Conservation (phyloP, 2,888 invertebrate species). For the Leptopterna dolabrata region DNA sequence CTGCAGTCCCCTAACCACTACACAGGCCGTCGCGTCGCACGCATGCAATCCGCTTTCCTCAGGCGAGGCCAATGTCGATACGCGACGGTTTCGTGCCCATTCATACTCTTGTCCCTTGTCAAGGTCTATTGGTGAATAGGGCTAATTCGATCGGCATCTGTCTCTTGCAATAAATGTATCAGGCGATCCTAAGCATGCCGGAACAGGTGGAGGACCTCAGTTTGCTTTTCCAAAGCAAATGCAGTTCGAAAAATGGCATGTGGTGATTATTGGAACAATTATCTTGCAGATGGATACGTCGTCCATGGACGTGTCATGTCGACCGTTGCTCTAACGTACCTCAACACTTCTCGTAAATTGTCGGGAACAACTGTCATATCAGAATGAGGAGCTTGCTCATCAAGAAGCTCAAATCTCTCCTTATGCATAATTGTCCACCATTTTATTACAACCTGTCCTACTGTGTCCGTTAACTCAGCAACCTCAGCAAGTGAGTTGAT, state of each 20-base stretch:
- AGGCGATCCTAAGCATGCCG: not conserved
- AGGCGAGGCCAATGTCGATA: not conserved
- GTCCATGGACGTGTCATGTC: no score
- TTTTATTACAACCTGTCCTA: no score
- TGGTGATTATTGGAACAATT: no score
- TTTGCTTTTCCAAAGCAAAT: not conserved
- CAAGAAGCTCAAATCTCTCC: no score
- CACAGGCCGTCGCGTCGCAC: not conserved
- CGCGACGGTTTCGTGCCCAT: not conserved
- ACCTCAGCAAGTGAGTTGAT: no score
- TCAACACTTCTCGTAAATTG: no score
- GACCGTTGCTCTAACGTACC: no score
- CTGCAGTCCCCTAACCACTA: conserved; percentile 31
- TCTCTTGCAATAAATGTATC: not conserved
- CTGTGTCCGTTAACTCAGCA: no score
- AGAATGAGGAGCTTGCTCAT: no score
- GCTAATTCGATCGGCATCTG: not conserved
- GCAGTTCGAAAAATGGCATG: not conserved
- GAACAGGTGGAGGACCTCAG: not conserved
- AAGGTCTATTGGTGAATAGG: not conserved
- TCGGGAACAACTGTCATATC: no score
- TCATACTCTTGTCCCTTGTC: not conserved
- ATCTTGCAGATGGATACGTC: no score
- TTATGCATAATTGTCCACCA: no score
- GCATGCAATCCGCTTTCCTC: not conserved